Conservation (phyloP, 2,113 vertebrate genomes). For the Eclectus roratus region DNA sequence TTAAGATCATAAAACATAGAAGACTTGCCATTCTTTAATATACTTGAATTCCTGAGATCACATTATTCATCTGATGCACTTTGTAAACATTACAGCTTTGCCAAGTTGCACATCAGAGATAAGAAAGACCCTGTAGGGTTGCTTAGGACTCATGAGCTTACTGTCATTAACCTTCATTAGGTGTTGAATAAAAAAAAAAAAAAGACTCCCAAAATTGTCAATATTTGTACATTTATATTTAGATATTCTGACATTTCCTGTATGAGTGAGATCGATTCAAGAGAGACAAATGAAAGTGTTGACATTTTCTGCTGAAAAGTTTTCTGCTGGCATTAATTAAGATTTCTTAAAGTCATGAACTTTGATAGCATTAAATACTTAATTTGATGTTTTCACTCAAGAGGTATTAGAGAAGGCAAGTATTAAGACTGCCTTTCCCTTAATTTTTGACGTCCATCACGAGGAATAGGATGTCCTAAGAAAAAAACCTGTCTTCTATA, state of each 20-base stretch:
- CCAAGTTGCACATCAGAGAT: background rate
- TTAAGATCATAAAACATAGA: conserved; percentile 56
- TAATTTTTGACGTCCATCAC: background rate
- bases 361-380: background rate
- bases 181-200: background rate
- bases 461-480: background rate
- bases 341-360: background rate
- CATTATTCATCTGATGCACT: conserved; percentile 47
- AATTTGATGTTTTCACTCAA: background rate
- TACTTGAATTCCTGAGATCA: conserved; percentile 37
- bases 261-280: background rate
- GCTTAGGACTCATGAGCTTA: background rate
- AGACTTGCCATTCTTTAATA: conserved; percentile 17
- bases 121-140: background rate
- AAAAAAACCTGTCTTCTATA: background rate
- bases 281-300: background rate
- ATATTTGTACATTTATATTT: conserved; percentile 50
- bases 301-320: conserved; percentile 11
- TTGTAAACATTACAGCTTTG: conserved; percentile 41
- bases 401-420: background rate
- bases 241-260: conserved; percentile 25
- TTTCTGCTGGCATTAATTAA: conserved; percentile 42
- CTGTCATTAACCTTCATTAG: conserved; percentile 44
- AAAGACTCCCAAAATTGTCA: background rate
- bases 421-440: background rate